These are phyloP conservation scores for Isurus oxyrinchus DNA, from an alignment of 2,113 vertebrate genomes.

Conservation along the genomic window DNA sequence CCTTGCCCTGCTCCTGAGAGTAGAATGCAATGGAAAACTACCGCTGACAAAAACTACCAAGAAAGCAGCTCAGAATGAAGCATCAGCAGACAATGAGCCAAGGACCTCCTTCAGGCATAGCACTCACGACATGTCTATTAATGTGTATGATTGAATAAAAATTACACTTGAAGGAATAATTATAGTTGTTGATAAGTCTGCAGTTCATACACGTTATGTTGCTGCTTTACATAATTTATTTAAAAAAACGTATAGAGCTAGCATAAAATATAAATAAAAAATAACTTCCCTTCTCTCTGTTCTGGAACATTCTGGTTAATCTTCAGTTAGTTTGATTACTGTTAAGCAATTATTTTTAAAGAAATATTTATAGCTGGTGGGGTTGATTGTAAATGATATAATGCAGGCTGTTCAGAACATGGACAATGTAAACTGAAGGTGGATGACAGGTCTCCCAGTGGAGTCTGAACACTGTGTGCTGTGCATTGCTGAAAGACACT, in stretches of 20 bases:
- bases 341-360: background rate
- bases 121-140: background rate
- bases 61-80: too few species aligned
- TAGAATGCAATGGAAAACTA: too few species aligned
- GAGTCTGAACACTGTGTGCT: background rate
- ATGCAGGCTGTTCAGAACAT: background rate
- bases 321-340: background rate
- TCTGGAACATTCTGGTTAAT: background rate
- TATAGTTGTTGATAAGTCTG: background rate
- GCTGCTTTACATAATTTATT: background rate
- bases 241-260: background rate
- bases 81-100: too few species aligned
- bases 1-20: too few species aligned
- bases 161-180: background rate
- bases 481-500: background rate
- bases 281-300: background rate
- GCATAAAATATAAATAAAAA: background rate
- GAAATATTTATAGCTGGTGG: background rate
- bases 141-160: background rate
- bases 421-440: background rate
- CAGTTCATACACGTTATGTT: background rate
- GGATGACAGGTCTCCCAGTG: conserved; percentile 17
- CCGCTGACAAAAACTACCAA: too few species aligned
- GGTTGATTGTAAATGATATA: background rate
- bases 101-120: too few species aligned